phyloP scores from a whole-genome alignment of 2,888 invertebrate genomes.

The Aspidapion aeneum region DNA sequence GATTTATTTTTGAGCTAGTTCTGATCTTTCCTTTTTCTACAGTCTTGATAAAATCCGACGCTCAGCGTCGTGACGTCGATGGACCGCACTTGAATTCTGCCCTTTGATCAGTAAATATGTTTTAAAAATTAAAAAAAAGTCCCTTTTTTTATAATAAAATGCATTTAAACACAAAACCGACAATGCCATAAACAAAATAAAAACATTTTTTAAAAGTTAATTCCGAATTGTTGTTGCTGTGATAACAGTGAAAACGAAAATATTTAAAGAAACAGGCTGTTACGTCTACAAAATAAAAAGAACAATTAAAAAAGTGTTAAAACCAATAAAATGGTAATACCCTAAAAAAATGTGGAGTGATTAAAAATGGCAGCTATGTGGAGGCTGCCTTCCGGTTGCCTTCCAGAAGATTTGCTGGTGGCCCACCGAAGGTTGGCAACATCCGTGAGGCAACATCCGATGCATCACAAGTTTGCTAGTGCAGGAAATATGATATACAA shows the following conservation, averaged over 20 bases:
- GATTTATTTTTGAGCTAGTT: no score
- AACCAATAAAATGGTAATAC: no score
- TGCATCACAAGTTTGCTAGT: conserved; percentile 50
- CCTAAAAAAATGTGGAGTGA: conserved; percentile 31
- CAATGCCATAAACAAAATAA: no score
- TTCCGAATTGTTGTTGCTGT: no score
- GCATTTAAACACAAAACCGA: no score
- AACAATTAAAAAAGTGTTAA: no score
- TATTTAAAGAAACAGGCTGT: no score
- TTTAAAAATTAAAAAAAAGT: no score
- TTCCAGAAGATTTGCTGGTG: conserved; percentile 47
- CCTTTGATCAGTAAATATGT: not conserved
- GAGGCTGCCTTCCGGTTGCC: conserved; percentile 49
- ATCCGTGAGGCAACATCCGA: conserved; percentile 46
- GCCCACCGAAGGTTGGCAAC: conserved; percentile 43
- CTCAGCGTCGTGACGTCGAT: not conserved
- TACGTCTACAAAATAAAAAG: no score
- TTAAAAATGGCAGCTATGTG: conserved; percentile 44
- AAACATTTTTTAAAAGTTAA: no score
- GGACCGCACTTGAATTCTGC: not conserved
- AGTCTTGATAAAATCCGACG: not conserved
- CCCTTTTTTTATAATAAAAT: no score
- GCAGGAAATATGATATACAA: conserved; percentile 53
- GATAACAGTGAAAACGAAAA: no score
- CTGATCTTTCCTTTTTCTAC: not conserved